Evolutionary conservation across 2,113 vertebrate species (phyloP), one percentile per base, ranked within the genome.

Genomic region (Menidia beryllina): DNA sequence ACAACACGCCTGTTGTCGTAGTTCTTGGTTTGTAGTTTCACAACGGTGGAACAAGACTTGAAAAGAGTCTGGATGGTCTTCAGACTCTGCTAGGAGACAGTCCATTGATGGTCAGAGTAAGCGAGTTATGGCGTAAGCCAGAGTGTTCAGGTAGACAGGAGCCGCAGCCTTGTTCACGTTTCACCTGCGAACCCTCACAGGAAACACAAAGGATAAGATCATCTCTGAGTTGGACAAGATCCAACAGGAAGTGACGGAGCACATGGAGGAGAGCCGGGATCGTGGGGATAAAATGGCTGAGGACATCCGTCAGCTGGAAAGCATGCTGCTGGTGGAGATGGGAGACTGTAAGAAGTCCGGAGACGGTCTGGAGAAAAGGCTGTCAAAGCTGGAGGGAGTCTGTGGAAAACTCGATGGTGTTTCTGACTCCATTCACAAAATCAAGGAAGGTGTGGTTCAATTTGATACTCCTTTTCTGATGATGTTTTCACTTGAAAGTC

Each of bases 201-300:
- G 89, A 81, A 91, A 94, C 70, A 93, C 96, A 36, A 97, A 96
- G 62, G 95, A 98, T 73, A 96, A 95, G 65, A 94, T 98, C 53
- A 96, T 96, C 77, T 94, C 95, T 0, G 96, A 98, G 92, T 94
- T 98, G 47, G 96, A 97, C 86, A 94, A 94, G 39, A 94, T 97
- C 11, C 96, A 97, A 76, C 94, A 94, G 13, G 95, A 96, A 41
- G 80, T 95, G 51, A 94, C 91, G 0, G 96, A 94, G 34, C 96
- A 95, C 2, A 69, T 90, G 0, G 93, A 95, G 0, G 94, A 96
- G 59, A 95, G 93, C 66, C 93, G 91, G 7, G 89, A 93, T 38
- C 93, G 91, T 7, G 90, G 96, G 71, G 94, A 95, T 5, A 70
- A 67, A 15, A 63, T 96, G 67, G 92, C 83, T 0, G 72, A 60